Base-by-base conservation (phyloP, 2,797 vertebrate species). In the Hypotaenidia philippensis region DNA sequence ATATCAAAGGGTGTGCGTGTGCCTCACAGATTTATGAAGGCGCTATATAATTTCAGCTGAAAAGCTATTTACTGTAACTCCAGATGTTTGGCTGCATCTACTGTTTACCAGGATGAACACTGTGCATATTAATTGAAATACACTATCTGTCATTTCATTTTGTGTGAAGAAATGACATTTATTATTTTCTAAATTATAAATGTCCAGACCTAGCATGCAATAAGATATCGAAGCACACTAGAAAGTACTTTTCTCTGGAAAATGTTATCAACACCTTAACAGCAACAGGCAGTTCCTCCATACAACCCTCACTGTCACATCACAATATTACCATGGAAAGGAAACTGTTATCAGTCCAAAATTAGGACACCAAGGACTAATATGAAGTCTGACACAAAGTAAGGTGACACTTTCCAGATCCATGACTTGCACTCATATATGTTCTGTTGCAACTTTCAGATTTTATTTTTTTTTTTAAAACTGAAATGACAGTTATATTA, bases 1-100 rank as follows among this genome's bases (percentile, higher is more conserved):
- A 4, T 65, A 47, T 83, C 61, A 93, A 85, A 75, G 53, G 25
- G 41, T 34, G 41, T 57, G 47, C 26, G 21, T 56, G 32, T 75
- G 44, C 72, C 41, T 74, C 74, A 66, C 44, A 85, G 36, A 74
- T 87, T 85, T 89, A 60, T 76, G 78, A 66, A 5, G 47, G 15
- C 0, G 6, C 44, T 90, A 57, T 47, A 36, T 75, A 44, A 86
- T 78, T 91, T 83, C 65, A 86, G 50, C 70, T 89, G 72, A 88
- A 95, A 76, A 76, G 23, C 20, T 71, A 23, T 95, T 81, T 79
- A 63, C 49, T 81, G 31, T 69, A 91, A 85, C 45, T 85, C 76
- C 89, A 96, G 84, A 83, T 95, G 84, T 93, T 93, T 90, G 93
- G 69, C 76, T 66, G 69, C 55, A 22, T 76, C 69, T 78, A 4